These are phyloP conservation scores for Eupsittula cactorum DNA, from an alignment of 2,113 vertebrate species.

Conservation along the genomic window DNA sequence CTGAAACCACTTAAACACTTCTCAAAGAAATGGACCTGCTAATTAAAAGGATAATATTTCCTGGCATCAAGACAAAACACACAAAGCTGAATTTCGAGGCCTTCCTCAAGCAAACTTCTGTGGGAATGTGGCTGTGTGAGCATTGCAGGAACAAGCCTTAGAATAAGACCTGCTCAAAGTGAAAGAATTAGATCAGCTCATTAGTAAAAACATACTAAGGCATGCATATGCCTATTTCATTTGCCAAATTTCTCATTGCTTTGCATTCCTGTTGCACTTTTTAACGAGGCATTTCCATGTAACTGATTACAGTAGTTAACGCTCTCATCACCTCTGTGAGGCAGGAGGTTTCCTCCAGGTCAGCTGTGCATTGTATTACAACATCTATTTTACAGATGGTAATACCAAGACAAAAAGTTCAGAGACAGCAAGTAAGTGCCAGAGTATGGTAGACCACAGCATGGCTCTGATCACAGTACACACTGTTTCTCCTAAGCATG, in stretches of 20 bases:
- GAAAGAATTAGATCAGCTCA: not conserved
- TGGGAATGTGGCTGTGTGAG: slow-evolving; percentile 24
- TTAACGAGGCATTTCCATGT: not conserved
- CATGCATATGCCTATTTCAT: not conserved
- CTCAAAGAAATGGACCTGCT: slow-evolving; percentile 39
- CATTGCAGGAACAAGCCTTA: not conserved
- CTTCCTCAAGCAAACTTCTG: slow-evolving; percentile 23
- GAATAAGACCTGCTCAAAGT: not conserved
- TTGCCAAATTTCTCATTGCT: not conserved
- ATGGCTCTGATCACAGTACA: not conserved
- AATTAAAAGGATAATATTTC: slow-evolving; percentile 52
- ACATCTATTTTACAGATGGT: not conserved
- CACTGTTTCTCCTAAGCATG: not conserved
- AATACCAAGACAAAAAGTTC: not conserved
- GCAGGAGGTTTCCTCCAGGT: not conserved
- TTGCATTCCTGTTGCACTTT: not conserved
- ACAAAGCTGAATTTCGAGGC: not conserved
- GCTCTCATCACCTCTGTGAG: not conserved
- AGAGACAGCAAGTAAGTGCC: not conserved
- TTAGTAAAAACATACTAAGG: not conserved
- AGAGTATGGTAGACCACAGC: not conserved
- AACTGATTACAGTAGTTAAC: not conserved
- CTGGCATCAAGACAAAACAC: slow-evolving; percentile 29
- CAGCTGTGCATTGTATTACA: not conserved
- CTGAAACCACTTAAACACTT: slow-evolving; percentile 35